phyloP scores from a whole-genome alignment of 2,797 vertebrate species.

The Tachyglossus aculeatus region DNA sequence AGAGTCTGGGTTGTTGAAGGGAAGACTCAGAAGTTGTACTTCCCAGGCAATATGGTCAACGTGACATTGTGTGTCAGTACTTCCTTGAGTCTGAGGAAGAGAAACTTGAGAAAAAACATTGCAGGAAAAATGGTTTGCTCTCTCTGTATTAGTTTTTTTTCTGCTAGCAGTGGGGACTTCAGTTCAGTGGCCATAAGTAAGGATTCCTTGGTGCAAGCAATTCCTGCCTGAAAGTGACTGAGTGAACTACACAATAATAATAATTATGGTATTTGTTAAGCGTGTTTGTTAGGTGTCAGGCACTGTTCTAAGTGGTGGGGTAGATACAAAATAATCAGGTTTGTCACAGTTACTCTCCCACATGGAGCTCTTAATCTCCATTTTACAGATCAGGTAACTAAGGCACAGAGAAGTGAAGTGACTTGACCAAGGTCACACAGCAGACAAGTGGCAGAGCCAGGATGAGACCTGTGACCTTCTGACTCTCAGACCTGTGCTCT shows the following conservation, averaged over 20 bases:
- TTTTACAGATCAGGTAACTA: too few relatives aligned
- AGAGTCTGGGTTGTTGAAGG: conserved; percentile 29
- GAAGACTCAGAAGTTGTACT: conserved; percentile 17
- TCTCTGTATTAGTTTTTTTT: not conserved
- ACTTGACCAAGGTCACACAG: too few relatives aligned
- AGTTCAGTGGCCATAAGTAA: not conserved
- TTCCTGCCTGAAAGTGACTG: not conserved
- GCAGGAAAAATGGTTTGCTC: not conserved
- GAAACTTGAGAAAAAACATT: not conserved
- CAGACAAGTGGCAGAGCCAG: too few relatives aligned
- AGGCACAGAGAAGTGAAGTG: too few relatives aligned
- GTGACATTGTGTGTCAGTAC: conserved; percentile 13
- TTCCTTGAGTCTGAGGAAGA: not conserved
- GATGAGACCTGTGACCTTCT: too few relatives aligned
- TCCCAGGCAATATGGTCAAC: conserved; percentile 1
- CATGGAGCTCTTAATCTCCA: too few relatives aligned
- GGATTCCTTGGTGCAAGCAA: not conserved
- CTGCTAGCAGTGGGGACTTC: not conserved
- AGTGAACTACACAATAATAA: too few relatives aligned
- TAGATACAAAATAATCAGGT: too few relatives aligned
- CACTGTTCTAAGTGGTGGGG: too few relatives aligned
- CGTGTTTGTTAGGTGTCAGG: too few relatives aligned
- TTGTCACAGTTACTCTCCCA: too few relatives aligned
- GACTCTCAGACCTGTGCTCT: too few relatives aligned
- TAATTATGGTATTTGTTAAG: not conserved